Evolutionary conservation across 1,140 invertebrate species (phyloP), one percentile per base, ranked within the genome.

Genomic region (Drosophila kurseongensis): DNA sequence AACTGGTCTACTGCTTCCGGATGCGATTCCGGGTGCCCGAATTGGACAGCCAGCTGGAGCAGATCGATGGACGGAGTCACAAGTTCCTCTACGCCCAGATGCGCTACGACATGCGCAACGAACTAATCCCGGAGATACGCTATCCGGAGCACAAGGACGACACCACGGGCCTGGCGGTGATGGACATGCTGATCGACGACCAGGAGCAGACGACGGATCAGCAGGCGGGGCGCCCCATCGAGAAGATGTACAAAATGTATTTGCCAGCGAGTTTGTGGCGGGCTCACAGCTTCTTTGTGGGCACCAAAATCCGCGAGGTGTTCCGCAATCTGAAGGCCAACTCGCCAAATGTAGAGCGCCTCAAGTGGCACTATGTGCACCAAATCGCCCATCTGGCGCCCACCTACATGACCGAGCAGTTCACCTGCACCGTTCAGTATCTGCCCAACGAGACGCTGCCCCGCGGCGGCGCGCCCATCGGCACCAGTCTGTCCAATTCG

Each of bases 21-120:
- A 93, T 98, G 67, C 94, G 97, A 68, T 97, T 96, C 82, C 97
- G 96, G 92, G 95, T 96, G 18, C 93, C 92, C 1, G 71, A 89
- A 6, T 85, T 97, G 45, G 93, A 93, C 35, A 93, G 94, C 58
- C 90, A 91, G 36, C 91, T 98, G 13, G 95, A 95, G 67, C 94
- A 94, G 58, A 92, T 96, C 40, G 97, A 98, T 93, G 75, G 92
- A 23, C 94, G 94, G 55, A 95, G 97, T 12, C 97, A 97, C 85
- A 94, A 97, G 80, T 98, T 97, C 92, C 96, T 96, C 91, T 98
- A 97, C 92, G 95, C 95, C 92, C 97, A 98, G 95, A 95, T 95
- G 35, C 93, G 96, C 40, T 93, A 94, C 84, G 97, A 97, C 94
- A 95, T 98, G 14, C 93, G 97, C 40, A 93, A 96, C 45, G 96